A percentile compares a stretch with the other conserved stretches of the same genome.
Evolutionary conservation across 2,113 vertebrate species (phyloP).

Genomic region (Dasypus novemcinctus): DNA sequence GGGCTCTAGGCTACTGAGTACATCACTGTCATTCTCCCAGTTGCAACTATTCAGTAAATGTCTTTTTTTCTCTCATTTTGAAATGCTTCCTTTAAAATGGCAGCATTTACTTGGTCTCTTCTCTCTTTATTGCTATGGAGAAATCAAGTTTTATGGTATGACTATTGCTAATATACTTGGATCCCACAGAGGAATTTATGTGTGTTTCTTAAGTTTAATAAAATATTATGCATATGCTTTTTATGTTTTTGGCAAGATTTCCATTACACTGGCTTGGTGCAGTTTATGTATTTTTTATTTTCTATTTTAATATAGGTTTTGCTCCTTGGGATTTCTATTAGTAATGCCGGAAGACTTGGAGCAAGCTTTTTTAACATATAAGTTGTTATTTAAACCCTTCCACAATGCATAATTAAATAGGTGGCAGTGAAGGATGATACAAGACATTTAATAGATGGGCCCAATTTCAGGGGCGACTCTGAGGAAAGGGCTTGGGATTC

Average conservation of each 20-base stretch:
- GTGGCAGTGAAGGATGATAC: background rate
- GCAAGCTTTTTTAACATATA: constrained; percentile 28
- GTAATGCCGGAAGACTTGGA: constrained; percentile 40
- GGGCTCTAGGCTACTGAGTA: background rate
- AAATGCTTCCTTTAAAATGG: constrained; percentile 57
- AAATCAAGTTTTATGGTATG: constrained; percentile 48
- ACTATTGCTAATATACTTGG: constrained; percentile 60
- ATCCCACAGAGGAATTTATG: constrained; percentile 62
- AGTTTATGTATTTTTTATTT: constrained; percentile 65
- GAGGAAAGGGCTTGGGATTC: constrained; percentile 2
- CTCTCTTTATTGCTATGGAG: constrained; percentile 28
- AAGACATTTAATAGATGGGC: constrained; percentile 28
- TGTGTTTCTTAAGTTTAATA: constrained; percentile 67
- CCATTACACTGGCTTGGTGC: constrained; percentile 48
- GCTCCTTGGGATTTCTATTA: constrained; percentile 61
- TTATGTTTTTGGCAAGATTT: constrained; percentile 67
- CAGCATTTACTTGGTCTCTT: constrained; percentile 44
- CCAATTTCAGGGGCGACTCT: constrained; percentile 35
- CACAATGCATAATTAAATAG: constrained; percentile 53
- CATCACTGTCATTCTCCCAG: background rate
- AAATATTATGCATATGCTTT: constrained; percentile 69
- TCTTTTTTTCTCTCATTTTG: constrained; percentile 40
- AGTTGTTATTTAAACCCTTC: constrained; percentile 56
- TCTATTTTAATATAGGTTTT: constrained; percentile 61
- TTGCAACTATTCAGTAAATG: background rate